Evolutionary conservation across 2,888 invertebrate species (phyloP).

Genomic region (Gortyna flavago): DNA sequence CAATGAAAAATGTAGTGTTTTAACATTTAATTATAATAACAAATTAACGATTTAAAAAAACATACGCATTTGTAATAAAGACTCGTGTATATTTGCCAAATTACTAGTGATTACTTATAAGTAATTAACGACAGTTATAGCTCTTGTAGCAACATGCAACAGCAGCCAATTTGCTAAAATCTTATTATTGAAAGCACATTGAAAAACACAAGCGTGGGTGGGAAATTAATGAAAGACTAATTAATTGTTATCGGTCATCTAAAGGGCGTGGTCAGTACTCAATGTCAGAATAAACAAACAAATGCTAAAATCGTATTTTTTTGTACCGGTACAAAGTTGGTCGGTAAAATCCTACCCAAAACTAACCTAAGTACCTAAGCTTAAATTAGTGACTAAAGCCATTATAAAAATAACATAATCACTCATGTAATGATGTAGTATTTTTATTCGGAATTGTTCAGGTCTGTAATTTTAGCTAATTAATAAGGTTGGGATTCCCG

Average conservation of each 20-base stretch:
- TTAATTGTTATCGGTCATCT: constrained; percentile 25
- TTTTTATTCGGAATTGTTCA: constrained; percentile 55
- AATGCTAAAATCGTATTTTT: neutral
- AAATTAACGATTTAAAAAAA: neutral
- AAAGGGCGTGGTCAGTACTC: neutral
- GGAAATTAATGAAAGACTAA: constrained; percentile 20
- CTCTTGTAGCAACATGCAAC: neutral
- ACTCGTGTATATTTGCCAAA: neutral
- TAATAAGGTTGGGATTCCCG: constrained; percentile 62
- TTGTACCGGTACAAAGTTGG: neutral
- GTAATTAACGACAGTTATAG: neutral
- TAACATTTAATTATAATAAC: neutral
- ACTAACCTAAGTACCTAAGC: constrained; percentile 1
- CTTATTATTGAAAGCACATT: constrained; percentile 8
- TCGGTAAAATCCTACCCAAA: constrained; percentile 9
- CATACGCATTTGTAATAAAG: neutral
- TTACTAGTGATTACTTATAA: neutral
- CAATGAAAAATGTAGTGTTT: neutral
- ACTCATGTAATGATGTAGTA: constrained; percentile 49
- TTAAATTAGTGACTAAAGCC: constrained; percentile 38
- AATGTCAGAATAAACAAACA: constrained; percentile 32
- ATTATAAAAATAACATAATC: constrained; percentile 53
- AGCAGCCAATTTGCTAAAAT: neutral
- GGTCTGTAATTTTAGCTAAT: constrained; percentile 58
- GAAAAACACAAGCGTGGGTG: constrained; percentile 5